A percentile compares a stretch with the other conserved stretches of the same genome.
Conservation (phyloP, 2,888 invertebrate genomes). For the Lampropteryx suffumata region DNA sequence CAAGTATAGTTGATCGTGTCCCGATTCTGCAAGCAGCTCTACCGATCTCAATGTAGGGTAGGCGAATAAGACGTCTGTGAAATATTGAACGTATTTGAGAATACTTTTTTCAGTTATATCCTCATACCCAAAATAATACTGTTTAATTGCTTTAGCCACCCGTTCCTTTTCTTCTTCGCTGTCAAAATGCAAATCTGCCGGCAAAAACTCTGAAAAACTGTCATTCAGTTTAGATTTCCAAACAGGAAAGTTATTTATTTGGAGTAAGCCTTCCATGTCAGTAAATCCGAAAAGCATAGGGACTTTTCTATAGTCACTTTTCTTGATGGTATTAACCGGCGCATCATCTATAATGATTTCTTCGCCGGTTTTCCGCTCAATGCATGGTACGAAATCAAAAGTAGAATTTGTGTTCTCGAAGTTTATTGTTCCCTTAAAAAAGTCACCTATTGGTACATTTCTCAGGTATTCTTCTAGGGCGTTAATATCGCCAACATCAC, state of each 20-base stretch:
- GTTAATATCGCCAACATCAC: constrained; percentile 44
- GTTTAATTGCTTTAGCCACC: constrained; percentile 44
- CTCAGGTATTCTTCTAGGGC: constrained; percentile 55
- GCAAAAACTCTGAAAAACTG: constrained; percentile 54
- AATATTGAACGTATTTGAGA: constrained; percentile 49
- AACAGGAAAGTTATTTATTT: constrained; percentile 33
- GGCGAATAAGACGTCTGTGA: constrained; percentile 57
- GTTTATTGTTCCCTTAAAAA: constrained; percentile 30
- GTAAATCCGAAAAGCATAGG: constrained; percentile 55
- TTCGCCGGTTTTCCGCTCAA: constrained; percentile 39
- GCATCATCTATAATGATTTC: constrained; percentile 44
- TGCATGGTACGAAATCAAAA: constrained; percentile 40
- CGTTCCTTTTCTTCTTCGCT: constrained; percentile 42
- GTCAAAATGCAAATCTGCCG: constrained; percentile 51
- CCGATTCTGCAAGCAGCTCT: constrained; percentile 43
- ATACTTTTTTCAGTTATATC: constrained; percentile 40
- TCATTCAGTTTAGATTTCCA: constrained; percentile 52
- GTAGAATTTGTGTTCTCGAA: constrained; percentile 34
- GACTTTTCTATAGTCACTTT: constrained; percentile 42
- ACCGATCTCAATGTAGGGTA: constrained; percentile 43
- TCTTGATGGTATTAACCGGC: constrained; percentile 48
- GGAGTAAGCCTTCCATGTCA: constrained; percentile 46
- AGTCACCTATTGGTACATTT: constrained; percentile 37
- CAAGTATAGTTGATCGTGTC: constrained; percentile 51
- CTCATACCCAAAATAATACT: constrained; percentile 52